Evolutionary conservation across 2,797 vertebrate species (phyloP).

Genomic region (Miichthys miiuy): DNA sequence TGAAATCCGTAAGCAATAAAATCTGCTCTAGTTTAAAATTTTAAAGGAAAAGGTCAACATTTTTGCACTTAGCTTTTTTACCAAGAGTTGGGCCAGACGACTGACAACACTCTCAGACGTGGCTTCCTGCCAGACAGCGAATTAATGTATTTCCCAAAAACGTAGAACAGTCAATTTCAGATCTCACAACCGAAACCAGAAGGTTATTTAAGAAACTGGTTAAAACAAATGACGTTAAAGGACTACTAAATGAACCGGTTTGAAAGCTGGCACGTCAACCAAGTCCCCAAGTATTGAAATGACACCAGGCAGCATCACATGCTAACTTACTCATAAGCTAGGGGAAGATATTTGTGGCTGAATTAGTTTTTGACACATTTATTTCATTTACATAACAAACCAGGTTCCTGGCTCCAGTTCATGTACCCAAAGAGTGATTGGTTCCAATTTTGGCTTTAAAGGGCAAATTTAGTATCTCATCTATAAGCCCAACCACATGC

Average conservation of each 20-base stretch:
- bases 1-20: neutral
- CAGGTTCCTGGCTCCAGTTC: slow-evolving; percentile 5
- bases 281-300: slow-evolving; percentile 53
- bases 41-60: neutral
- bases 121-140: neutral
- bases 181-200: neutral
- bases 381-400: slow-evolving; percentile 48
- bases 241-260: slow-evolving; percentile 29
- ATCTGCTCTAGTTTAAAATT: neutral
- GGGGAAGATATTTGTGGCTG: slow-evolving; percentile 45
- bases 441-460: slow-evolving; percentile 58
- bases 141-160: neutral
- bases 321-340: slow-evolving; percentile 54
- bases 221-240: neutral
- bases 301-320: slow-evolving; percentile 47
- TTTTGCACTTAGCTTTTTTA: neutral
- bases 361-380: slow-evolving; percentile 43
- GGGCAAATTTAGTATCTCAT: slow-evolving; percentile 47
- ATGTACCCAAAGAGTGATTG: slow-evolving; percentile 21
- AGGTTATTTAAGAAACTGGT: neutral
- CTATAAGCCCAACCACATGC: slow-evolving; percentile 47
- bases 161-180: neutral
- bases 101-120: neutral
- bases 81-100: neutral
- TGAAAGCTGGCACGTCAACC: slow-evolving; percentile 32